Evolutionary conservation across 2,797 vertebrate genomes (phyloP).

Genomic region (Cryptoblepharus egeriae): DNA sequence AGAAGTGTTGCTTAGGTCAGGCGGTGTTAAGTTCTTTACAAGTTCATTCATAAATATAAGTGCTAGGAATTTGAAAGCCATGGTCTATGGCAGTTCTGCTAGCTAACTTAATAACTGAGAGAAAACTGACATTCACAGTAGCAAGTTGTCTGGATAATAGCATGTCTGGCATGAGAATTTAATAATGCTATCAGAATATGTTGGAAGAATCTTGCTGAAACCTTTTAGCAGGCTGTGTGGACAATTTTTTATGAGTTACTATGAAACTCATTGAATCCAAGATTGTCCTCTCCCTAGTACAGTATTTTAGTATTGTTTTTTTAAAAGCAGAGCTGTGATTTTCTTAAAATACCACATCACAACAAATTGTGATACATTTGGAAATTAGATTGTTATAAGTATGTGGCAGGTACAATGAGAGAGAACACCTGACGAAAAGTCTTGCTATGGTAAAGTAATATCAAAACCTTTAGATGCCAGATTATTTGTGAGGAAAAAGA

Average conservation of each 20-base stretch:
- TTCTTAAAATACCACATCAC: background rate
- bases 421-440: background rate
- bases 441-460: background rate
- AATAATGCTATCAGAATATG: background rate
- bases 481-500: background rate
- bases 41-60: background rate
- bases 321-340: background rate
- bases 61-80: background rate
- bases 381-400: background rate
- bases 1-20: background rate
- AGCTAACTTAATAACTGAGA: background rate
- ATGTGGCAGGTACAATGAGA: background rate
- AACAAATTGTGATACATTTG: background rate
- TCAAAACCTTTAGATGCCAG: background rate
- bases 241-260: background rate
- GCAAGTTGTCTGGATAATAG: slow-evolving; percentile 7
- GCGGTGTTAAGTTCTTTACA: background rate
- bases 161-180: slow-evolving; percentile 12
- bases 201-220: background rate
- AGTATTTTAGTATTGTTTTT: background rate
- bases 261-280: background rate
- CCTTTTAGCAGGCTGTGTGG: slow-evolving; percentile 16
- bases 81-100: background rate
- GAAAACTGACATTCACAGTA: background rate
- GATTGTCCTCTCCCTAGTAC: background rate